Evolutionary conservation across 1,140 invertebrate genomes (phyloP).

Genomic region (Heliothis virescens): DNA sequence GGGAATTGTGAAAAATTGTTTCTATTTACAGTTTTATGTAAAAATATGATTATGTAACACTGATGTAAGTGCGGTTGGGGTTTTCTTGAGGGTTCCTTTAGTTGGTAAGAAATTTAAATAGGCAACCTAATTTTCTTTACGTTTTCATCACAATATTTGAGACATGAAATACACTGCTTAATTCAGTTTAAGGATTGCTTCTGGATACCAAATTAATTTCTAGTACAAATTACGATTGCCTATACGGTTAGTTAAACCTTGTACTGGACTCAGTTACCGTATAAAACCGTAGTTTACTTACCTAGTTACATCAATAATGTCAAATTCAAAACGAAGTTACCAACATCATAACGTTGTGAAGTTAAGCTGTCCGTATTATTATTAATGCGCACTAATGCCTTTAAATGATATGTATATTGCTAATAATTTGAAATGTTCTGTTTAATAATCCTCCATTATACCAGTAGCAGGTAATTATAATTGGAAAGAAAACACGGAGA

Average conservation of each 20-base stretch:
- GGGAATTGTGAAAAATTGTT: conserved; percentile 47
- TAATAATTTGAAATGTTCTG: conserved; percentile 56
- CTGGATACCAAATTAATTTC: no score
- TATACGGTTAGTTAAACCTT: no score
- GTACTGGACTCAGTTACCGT: neutral
- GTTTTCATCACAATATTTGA: no score
- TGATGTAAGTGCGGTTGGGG: conserved; percentile 18
- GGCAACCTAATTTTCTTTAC: no score
- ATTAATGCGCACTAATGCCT: conserved; percentile 50
- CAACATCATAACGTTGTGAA: neutral
- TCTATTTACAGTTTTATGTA: conserved; percentile 45
- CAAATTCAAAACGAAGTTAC: conserved; percentile 18
- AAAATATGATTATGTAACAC: conserved; percentile 35
- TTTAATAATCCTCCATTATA: conserved; percentile 52
- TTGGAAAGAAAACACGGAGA: conserved; percentile 22
- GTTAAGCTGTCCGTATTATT: neutral
- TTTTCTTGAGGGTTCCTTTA: neutral
- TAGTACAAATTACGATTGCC: no score
- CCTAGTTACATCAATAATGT: conserved; percentile 11
- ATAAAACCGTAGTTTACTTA: conserved; percentile 20
- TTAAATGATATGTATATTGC: conserved; percentile 62
- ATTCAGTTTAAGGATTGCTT: no score
- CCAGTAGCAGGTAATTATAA: conserved; percentile 50
- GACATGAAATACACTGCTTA: no score
- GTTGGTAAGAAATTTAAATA: no score